A percentile compares a stretch with the other conserved stretches of the same genome.
Evolutionary conservation across 2,113 vertebrate genomes (phyloP).

Genomic region (Muntiacus muntjak): DNA sequence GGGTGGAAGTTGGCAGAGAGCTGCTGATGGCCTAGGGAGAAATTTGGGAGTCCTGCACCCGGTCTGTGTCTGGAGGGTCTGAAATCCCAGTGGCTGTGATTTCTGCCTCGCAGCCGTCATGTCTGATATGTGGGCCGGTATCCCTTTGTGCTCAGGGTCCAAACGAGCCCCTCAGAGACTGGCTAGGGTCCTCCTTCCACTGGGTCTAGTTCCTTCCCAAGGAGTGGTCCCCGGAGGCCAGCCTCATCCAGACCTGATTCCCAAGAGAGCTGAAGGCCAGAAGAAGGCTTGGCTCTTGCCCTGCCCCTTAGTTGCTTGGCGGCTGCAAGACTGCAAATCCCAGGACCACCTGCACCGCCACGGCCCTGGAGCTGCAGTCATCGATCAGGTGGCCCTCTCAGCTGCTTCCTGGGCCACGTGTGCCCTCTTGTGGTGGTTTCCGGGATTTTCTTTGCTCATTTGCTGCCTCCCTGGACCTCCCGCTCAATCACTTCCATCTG

Average conservation of each 20-base stretch:
- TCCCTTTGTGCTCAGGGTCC: not conserved
- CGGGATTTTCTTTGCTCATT: not conserved
- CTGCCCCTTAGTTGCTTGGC: not conserved
- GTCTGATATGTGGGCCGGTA: no score
- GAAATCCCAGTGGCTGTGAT: not conserved
- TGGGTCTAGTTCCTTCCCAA: not conserved
- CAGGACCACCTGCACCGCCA: fast-evolving
- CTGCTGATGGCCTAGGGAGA: not conserved
- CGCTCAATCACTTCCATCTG: not conserved
- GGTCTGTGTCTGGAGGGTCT: not conserved
- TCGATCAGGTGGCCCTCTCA: fast-evolving
- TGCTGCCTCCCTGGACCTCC: not conserved
- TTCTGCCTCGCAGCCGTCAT: not conserved
- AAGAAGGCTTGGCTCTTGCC: not conserved
- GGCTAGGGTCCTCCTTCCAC: not conserved
- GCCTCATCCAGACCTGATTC: not conserved
- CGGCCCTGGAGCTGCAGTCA: fast-evolving
- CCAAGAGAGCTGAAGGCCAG: not conserved
- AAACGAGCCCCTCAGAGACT: not conserved
- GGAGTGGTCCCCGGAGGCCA: not conserved
- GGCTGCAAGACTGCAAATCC: not conserved
- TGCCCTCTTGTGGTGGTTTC: not conserved
- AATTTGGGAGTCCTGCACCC: not conserved
- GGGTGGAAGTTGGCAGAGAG: not conserved
- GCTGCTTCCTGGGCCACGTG: not conserved